phyloP scores from a whole-genome alignment of 2,797 vertebrate species.

The Fringilla coelebs region DNA sequence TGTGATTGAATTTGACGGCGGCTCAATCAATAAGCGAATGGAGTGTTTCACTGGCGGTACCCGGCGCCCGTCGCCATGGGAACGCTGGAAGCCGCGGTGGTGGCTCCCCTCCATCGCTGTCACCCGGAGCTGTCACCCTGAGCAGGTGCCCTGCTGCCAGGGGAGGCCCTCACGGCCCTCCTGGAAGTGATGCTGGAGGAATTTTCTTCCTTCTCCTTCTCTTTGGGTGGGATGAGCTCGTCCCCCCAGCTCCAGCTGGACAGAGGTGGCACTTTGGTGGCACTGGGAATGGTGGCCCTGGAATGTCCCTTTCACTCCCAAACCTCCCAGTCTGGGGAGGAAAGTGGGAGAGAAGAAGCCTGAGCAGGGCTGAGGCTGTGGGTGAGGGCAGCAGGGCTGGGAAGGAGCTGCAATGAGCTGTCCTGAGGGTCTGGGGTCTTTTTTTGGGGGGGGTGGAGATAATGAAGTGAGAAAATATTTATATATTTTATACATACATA shows the following conservation, averaged over 20 bases:
- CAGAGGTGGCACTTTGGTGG: neutral
- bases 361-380: rapidly evolving
- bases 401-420: neutral
- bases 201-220: rapidly evolving
- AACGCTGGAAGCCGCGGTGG: conserved; percentile 9
- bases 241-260: rapidly evolving
- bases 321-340: rapidly evolving
- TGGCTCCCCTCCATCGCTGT: neutral
- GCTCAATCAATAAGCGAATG: conserved; percentile 68
- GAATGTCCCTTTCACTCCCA: rapidly evolving
- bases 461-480: neutral
- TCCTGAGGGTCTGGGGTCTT: neutral
- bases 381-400: neutral
- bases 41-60: conserved; percentile 26
- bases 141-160: rapidly evolving
- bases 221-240: rapidly evolving
- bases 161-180: rapidly evolving
- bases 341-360: neutral
- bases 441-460: rapidly evolving
- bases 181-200: rapidly evolving
- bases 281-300: rapidly evolving
- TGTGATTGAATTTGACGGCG: conserved; percentile 77
- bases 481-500: neutral
- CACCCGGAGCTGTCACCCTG: neutral
- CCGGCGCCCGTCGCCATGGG: conserved; percentile 34